Base-by-base conservation (phyloP, 1,140 invertebrate species). In the Scaptomyza pallida region DNA sequence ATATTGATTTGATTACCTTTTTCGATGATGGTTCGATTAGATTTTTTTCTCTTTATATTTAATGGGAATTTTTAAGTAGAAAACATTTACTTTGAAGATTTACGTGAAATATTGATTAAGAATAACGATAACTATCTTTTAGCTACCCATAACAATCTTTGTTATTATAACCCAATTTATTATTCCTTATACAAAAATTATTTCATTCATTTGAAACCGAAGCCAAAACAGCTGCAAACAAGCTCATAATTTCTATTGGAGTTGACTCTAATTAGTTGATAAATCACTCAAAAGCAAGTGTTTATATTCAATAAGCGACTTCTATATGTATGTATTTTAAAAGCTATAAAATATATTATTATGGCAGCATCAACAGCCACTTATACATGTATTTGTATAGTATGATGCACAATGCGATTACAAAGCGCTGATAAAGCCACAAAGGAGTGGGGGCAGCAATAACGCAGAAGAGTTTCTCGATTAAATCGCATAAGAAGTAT, bases 351-450 rank as follows among this genome's bases (percentile, higher is more conserved):
- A 23, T 3, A 23, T 4, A 26, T 33, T 17, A 62, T 50, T 48
- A 30, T 16, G 45, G 21, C 45, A 60, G 37, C 35, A 43, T 41
- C n/a, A 30, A 47, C 15, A 59, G 5, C 13, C 2, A n/a, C 16
- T 41, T 40, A 26, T 37, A 19, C 26, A 10, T 33, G 12, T 50
- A 15, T 26, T 44, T 48, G 23, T 51, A 30, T 43, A 30, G 12
- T 13, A 48, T 68, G 56, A 67, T 60, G 43, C 40, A 56, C 37
- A 63, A 37, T 55, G 26, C 37, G 62, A 68, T 72, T 72, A 72
- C 41, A 54, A 43, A 45, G 30, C 62, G 19, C 61, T 68, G 73
- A 75, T 75, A 76, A 76, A 40, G 37, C 40, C 56, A 75, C 62
- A 67, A 75, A 72, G 50, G 51, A 75, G 47, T 64, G 35, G 61